Conservation (phyloP, 2,113 vertebrate species). For the Pseudopipra pipra region DNA sequence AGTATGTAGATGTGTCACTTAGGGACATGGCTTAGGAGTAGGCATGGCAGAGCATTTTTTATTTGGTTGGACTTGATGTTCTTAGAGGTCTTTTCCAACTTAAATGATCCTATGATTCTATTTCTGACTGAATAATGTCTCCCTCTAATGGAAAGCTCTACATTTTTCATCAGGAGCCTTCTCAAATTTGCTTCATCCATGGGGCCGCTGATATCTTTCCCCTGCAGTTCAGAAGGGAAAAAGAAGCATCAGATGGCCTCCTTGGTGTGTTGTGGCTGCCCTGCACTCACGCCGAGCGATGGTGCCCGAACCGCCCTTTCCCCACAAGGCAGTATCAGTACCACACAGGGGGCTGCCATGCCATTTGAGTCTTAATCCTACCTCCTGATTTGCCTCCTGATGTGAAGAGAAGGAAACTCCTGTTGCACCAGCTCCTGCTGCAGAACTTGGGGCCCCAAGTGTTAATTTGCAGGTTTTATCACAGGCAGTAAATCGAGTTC, state of each 20-base stretch:
- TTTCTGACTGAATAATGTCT: background rate
- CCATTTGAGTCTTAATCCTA: background rate
- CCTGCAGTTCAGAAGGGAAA: background rate
- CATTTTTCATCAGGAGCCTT: background rate
- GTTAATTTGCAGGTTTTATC: background rate
- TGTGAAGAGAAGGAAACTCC: background rate
- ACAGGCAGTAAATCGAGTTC: background rate
- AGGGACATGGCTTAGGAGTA: background rate
- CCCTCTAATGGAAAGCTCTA: background rate
- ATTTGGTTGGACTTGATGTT: background rate
- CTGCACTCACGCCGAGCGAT: rapidly evolving
- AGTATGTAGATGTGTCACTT: background rate
- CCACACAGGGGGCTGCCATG: background rate
- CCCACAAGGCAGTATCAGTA: background rate
- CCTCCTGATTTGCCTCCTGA: background rate
- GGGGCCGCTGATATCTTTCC: background rate
- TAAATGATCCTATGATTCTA: background rate
- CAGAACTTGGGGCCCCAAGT: background rate
- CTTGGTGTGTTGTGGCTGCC: rapidly evolving
- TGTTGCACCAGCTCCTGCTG: background rate
- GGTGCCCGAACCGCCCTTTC: background rate
- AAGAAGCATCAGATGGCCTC: background rate
- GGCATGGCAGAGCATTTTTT: background rate
- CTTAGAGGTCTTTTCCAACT: background rate
- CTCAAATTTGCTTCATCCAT: background rate